These are phyloP conservation scores for Cichlasoma orientale DNA, from an alignment of 2,797 vertebrate species.

Conservation along the genomic window DNA sequence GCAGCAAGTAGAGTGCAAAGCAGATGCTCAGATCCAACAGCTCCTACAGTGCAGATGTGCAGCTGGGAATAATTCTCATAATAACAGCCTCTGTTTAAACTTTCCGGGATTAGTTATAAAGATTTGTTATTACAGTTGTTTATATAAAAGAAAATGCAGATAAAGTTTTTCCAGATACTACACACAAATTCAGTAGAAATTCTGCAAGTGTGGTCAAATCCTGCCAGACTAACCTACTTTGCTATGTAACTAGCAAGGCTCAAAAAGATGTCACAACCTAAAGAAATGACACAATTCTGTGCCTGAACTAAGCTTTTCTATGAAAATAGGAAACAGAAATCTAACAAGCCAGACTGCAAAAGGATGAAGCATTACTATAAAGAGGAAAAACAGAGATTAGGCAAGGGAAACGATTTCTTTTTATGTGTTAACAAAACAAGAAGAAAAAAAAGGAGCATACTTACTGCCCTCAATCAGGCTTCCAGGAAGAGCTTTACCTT, in stretches of 20 bases:
- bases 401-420: not conserved
- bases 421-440: not conserved
- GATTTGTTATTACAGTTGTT: not conserved
- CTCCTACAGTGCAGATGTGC: not conserved
- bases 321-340: slow-evolving; percentile 25
- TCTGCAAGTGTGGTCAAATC: not conserved
- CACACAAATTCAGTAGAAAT: too few relatives aligned
- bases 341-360: not conserved
- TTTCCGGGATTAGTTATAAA: not conserved
- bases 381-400: not conserved
- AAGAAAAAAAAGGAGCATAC: slow-evolving; percentile 76
- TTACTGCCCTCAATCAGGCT: slow-evolving; percentile 96
- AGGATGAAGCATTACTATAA: not conserved
- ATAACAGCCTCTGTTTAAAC: not conserved
- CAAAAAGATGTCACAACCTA: not conserved
- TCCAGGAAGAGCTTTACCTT: slow-evolving; percentile 96
- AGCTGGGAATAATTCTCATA: not conserved
- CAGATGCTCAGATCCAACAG: not conserved
- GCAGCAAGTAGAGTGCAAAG: not conserved
- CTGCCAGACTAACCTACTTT: not conserved
- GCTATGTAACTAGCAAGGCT: not conserved
- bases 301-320: slow-evolving; percentile 14
- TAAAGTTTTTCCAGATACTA: too few relatives aligned
- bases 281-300: slow-evolving; percentile 5
- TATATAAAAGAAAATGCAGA: not conserved